phyloP scores from a whole-genome alignment of 2,113 vertebrate genomes.

The Vireo altiloquus region DNA sequence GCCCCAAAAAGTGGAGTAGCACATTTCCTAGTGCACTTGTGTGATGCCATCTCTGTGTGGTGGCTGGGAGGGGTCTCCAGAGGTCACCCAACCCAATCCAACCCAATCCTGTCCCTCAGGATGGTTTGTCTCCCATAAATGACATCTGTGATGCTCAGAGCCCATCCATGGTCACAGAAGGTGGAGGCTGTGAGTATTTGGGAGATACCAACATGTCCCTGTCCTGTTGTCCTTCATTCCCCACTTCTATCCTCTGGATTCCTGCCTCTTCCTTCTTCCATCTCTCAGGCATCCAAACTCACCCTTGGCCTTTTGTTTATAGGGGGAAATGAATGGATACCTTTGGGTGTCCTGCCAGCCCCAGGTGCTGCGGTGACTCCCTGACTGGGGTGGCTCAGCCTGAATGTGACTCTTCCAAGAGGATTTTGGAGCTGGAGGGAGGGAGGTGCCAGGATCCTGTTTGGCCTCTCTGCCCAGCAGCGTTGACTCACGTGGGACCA shows the following conservation, averaged over 20 bases:
- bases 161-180: not conserved
- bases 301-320: not conserved
- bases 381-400: not conserved
- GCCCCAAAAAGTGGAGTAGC: not conserved
- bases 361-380: not conserved
- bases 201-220: not conserved
- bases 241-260: fast-evolving
- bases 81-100: not conserved
- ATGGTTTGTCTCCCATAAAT: not conserved
- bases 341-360: not conserved
- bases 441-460: not conserved
- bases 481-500: fast-evolving
- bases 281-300: not conserved
- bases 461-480: not conserved
- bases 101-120: not conserved
- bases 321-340: not conserved
- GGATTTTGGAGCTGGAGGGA: not conserved
- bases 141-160: not conserved
- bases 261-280: not conserved
- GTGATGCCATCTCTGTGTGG: not conserved
- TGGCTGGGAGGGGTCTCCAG: not conserved
- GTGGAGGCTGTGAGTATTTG: not conserved
- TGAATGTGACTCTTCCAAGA: not conserved
- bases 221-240: not conserved
- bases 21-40: not conserved